These are phyloP conservation scores for Melanotaenia pygmaea DNA, from an alignment of 2,797 vertebrate species.

Conservation along the genomic window DNA sequence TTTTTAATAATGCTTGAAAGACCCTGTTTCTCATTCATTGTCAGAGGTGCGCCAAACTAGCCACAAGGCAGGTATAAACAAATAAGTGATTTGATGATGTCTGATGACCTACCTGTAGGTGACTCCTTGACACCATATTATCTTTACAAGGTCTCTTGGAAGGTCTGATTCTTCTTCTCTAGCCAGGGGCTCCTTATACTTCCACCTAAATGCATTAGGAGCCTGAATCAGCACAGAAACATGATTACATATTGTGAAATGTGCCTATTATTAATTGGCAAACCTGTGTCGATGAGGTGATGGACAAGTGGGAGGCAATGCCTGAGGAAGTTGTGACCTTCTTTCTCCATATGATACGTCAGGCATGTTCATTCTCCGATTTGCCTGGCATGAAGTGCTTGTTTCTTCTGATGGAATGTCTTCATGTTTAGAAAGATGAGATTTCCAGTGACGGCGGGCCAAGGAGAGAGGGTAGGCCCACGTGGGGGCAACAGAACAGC, in stretches of 20 bases:
- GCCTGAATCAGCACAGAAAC: not conserved
- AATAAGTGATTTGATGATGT: not conserved
- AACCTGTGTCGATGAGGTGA: conserved; percentile 92
- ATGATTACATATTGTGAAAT: not conserved
- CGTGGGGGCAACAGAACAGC: conserved; percentile 73
- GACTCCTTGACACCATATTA: conserved; percentile 87
- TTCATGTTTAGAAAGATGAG: conserved; percentile 18
- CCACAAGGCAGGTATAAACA: not conserved
- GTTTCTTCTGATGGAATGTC: conserved; percentile 14
- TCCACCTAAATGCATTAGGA: conserved; percentile 79
- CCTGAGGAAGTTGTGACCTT: conserved; percentile 75
- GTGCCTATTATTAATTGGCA: not conserved
- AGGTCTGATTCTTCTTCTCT: conserved; percentile 64
- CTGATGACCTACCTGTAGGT: conserved; percentile 84
- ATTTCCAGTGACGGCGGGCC: conserved; percentile 72
- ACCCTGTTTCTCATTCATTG: too few relatives aligned
- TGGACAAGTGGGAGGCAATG: conserved; percentile 86
- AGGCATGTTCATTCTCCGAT: not conserved
- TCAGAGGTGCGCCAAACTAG: not conserved
- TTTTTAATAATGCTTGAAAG: not conserved
- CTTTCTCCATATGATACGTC: conserved; percentile 17
- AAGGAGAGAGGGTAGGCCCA: conserved; percentile 89
- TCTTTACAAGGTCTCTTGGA: conserved; percentile 83
- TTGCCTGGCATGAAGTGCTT: not conserved
- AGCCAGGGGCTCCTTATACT: conserved; percentile 71